Conservation (phyloP, 2,113 vertebrate species). For the Nyctibius bracteatus region DNA sequence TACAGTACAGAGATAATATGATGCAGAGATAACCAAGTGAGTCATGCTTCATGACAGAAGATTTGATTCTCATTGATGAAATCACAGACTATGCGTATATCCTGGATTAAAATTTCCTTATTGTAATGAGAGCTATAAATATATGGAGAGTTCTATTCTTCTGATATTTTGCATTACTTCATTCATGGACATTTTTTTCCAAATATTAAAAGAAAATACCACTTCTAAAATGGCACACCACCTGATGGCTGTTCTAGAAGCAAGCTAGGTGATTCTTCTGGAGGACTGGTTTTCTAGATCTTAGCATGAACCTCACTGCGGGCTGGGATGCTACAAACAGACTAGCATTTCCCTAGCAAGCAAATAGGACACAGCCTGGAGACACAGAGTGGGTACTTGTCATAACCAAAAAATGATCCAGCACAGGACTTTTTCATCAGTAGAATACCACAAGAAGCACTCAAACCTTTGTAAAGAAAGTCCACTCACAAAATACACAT, state of each 20-base stretch:
- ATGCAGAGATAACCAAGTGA: neutral
- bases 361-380: neutral
- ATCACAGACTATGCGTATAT: neutral
- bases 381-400: neutral
- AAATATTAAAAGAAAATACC: neutral
- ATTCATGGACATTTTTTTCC: neutral
- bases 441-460: conserved; percentile 28
- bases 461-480: neutral
- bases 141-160: neutral
- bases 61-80: neutral
- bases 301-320: neutral
- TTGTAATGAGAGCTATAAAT: neutral
- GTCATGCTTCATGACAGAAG: neutral
- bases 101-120: neutral
- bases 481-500: neutral
- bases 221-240: neutral
- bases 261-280: neutral
- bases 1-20: neutral
- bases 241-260: neutral
- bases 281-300: neutral
- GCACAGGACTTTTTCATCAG: conserved; percentile 8
- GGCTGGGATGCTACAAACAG: conserved; percentile 6
- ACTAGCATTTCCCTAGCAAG: conserved; percentile 43
- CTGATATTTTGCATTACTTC: neutral
- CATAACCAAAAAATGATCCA: neutral